Percentiles rank a stretch among this genome's conserved stretches.
phyloP scores from a whole-genome alignment of 2,113 vertebrate genomes.

The Pteronura brasiliensis region DNA sequence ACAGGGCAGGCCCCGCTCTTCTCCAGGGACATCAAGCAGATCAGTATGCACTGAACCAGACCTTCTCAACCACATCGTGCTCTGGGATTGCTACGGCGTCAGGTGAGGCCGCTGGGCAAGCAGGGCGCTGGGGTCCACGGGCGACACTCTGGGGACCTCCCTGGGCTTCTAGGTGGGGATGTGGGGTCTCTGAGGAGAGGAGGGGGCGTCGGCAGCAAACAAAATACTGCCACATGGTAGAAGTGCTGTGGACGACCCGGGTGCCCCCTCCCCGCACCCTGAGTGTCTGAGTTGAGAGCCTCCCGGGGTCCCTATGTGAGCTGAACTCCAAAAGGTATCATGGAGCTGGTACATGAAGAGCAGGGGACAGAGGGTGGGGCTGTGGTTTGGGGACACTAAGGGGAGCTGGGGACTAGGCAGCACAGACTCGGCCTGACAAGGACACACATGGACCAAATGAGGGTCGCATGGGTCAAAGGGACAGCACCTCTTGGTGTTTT shows the following conservation, averaged over 20 bases:
- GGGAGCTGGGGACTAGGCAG: background rate
- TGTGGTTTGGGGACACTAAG: accelerated
- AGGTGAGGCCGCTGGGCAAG: background rate
- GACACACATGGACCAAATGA: background rate
- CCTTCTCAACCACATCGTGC: background rate
- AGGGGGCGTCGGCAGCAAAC: no score
- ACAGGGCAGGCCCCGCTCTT: background rate
- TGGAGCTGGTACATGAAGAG: no score
- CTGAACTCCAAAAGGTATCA: no score
- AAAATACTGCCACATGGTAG: no score
- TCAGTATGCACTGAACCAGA: accelerated
- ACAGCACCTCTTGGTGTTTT: background rate
- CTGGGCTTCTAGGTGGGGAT: background rate
- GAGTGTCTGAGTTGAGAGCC: background rate
- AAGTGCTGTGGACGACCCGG: no score
- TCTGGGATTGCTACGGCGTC: background rate
- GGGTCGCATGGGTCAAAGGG: background rate
- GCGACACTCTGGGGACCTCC: background rate
- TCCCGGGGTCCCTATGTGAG: background rate
- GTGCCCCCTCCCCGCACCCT: no score
- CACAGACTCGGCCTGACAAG: background rate
- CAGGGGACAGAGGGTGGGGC: no score
- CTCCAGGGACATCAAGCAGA: background rate
- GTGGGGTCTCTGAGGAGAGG: background rate
- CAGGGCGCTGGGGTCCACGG: background rate